Conservation (phyloP, 2,888 invertebrate genomes). For the Drosophila anomelani region DNA sequence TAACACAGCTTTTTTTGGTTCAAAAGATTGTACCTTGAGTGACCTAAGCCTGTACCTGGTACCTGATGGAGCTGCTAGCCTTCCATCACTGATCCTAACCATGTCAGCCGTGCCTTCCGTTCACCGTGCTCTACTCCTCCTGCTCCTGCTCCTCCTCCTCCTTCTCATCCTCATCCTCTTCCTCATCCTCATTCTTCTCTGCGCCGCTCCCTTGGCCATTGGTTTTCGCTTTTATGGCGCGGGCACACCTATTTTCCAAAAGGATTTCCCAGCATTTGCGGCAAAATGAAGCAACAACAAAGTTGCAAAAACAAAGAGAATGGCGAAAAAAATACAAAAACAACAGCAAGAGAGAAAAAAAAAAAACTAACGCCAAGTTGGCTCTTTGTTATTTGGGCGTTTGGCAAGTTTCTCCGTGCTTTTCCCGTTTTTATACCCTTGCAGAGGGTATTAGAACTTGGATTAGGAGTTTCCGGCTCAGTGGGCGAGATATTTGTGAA, state of each 20-base stretch:
- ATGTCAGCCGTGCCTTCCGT: conserved; percentile 55
- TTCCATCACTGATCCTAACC: conserved; percentile 44
- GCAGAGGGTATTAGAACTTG: conserved; percentile 41
- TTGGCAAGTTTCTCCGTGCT: conserved; percentile 47
- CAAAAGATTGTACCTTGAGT: not conserved
- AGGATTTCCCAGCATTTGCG: conserved; percentile 64
- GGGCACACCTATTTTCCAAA: conserved; percentile 67
- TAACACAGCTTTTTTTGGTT: not conserved
- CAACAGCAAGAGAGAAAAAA: not conserved
- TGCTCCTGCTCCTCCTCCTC: not conserved
- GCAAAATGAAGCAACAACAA: conserved; percentile 52
- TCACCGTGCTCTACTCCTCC: not conserved
- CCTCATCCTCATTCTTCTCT: not conserved
- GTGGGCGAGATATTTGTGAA: conserved; percentile 39
- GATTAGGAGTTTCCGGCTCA: conserved; percentile 43
- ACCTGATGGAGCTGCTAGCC: conserved; percentile 1
- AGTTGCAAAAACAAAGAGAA: conserved; percentile 36
- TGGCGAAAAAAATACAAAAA: conserved; percentile 13
- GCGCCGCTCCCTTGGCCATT: conserved; percentile 29
- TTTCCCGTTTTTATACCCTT: conserved; percentile 39
- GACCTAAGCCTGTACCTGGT: not conserved
- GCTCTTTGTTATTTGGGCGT: conserved; percentile 53
- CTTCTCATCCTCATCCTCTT: not conserved
- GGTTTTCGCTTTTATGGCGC: conserved; percentile 67
- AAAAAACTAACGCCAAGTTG: conserved; percentile 47